Percentiles rank a stretch among this genome's conserved stretches.
Evolutionary conservation across 2,113 vertebrate species (phyloP).

Genomic region (Equus przewalskii): DNA sequence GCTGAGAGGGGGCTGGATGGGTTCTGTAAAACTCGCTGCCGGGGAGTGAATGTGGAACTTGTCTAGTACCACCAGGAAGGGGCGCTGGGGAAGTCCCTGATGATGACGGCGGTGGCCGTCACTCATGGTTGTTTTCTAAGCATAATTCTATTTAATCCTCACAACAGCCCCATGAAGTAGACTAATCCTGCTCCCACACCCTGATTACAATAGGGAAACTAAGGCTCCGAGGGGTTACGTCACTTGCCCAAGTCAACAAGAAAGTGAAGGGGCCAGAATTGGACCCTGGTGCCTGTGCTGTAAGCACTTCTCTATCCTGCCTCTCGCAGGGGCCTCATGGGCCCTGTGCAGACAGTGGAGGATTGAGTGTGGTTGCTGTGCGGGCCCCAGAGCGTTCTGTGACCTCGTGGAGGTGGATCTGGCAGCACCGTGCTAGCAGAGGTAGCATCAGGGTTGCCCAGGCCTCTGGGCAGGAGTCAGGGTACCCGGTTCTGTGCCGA

Average conservation of each 20-base stretch:
- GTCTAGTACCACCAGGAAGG: background rate
- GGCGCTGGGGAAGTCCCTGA: background rate
- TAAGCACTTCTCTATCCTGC: background rate
- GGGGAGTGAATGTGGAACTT: background rate
- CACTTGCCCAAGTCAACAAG: background rate
- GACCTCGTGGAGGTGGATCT: background rate
- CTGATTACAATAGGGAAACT: background rate
- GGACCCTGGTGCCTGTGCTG: background rate
- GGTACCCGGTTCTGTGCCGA: background rate
- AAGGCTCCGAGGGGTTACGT: background rate
- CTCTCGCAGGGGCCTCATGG: background rate
- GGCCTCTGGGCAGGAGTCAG: background rate
- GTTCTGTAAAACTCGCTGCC: background rate
- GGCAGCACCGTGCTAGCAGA: background rate
- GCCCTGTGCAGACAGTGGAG: background rate
- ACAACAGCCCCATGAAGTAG: background rate
- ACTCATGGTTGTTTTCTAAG: background rate
- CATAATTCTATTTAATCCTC: constrained; percentile 20
- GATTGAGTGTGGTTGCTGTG: background rate
- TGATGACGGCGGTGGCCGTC: background rate
- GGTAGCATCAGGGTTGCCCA: background rate
- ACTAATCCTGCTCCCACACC: background rate
- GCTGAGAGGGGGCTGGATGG: background rate
- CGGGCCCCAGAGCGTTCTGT: background rate
- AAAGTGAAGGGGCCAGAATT: background rate